phyloP scores from a whole-genome alignment of 2,797 vertebrate species.

The Natrix natrix region DNA sequence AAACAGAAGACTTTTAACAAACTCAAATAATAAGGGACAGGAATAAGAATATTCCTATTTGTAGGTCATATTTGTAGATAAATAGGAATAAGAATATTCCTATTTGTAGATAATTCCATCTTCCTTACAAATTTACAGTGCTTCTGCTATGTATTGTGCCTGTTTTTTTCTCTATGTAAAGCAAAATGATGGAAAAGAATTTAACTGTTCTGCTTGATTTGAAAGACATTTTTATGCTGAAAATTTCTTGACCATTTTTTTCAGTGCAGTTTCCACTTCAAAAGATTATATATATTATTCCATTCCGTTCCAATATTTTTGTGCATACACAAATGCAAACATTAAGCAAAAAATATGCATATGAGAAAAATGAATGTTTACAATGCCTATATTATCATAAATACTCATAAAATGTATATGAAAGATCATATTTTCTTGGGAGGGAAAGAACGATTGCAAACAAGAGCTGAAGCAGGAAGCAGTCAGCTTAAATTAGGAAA shows the following conservation, averaged over 20 bases:
- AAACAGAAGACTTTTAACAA: background rate
- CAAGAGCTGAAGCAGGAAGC: background rate
- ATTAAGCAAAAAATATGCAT: background rate
- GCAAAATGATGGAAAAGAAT: background rate
- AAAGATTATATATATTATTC: background rate
- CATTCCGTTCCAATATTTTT: background rate
- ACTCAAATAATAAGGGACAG: background rate
- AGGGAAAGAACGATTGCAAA: background rate
- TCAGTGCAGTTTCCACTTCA: background rate
- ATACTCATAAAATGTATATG: background rate
- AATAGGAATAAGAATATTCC: background rate
- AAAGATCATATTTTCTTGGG: background rate
- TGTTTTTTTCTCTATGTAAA: background rate
- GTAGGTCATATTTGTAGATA: background rate
- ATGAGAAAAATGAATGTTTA: background rate
- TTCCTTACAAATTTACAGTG: background rate
- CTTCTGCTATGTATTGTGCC: background rate
- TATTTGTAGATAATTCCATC: background rate
- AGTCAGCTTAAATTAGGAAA: background rate
- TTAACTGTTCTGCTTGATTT: background rate
- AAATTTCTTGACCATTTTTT: background rate
- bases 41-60: background rate
- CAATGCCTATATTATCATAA: background rate
- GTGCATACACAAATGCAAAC: background rate
- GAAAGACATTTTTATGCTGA: background rate